These are phyloP conservation scores for Sebastiscus tertius DNA, from an alignment of 2,797 vertebrate genomes.

Conservation along the genomic window DNA sequence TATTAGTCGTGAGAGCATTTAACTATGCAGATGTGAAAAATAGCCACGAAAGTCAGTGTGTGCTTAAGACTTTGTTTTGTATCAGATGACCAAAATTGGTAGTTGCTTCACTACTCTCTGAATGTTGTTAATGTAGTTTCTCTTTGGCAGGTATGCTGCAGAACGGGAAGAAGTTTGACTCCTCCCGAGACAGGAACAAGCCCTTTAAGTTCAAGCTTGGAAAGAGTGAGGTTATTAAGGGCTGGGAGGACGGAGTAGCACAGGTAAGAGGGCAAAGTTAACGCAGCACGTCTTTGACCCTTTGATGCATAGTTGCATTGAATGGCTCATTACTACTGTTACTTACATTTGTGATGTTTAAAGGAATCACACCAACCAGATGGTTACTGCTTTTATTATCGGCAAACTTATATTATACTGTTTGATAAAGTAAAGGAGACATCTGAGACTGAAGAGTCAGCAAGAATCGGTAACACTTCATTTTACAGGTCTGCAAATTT, in stretches of 20 bases:
- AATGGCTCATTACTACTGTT: not conserved
- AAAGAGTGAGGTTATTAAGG: slow-evolving; percentile 96
- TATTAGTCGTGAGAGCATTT: not conserved
- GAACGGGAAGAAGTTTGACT: slow-evolving; percentile 99
- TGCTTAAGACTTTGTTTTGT: not conserved
- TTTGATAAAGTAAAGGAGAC: not conserved
- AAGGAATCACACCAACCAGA: not conserved
- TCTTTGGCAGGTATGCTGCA: slow-evolving; percentile 92
- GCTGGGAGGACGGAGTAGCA: slow-evolving; percentile 97
- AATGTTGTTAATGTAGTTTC: not conserved
- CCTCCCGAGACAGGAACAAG: slow-evolving; percentile 99
- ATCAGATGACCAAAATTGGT: not conserved
- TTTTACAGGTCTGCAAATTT: too few species aligned
- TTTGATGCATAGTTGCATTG: not conserved
- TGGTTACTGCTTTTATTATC: not conserved
- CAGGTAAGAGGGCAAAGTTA: slow-evolving; percentile 83
- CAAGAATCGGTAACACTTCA: too few species aligned
- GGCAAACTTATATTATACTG: not conserved
- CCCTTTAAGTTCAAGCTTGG: slow-evolving; percentile 98
- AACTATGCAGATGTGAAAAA: not conserved
- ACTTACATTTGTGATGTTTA: not conserved
- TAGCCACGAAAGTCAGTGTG: not conserved
- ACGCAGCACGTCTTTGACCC: not conserved
- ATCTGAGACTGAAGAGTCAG: not conserved
- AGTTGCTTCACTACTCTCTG: not conserved